Conservation (phyloP, 2,888 invertebrate genomes). For the Cynaeus angustus region DNA sequence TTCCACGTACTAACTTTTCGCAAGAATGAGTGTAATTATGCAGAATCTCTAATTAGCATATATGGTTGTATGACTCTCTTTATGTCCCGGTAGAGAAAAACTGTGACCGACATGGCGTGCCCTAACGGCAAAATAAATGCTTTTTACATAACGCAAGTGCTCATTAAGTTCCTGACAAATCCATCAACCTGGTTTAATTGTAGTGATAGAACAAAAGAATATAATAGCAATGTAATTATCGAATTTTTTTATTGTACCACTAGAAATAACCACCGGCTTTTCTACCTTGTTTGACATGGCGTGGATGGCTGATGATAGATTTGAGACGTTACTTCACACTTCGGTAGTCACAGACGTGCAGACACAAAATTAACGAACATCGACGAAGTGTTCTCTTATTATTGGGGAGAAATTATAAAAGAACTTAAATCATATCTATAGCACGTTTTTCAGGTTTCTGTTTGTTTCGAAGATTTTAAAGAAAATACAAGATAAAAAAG, state of each 20-base stretch:
- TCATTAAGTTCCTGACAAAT: constrained; percentile 50
- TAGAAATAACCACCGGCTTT: constrained; percentile 51
- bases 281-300: constrained; percentile 51
- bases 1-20: constrained; percentile 20
- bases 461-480: too few relatives aligned
- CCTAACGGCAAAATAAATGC: constrained; percentile 47
- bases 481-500: too few relatives aligned
- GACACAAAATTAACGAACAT: constrained; percentile 35
- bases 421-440: too few relatives aligned
- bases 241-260: constrained; percentile 51
- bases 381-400: neutral
- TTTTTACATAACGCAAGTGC: constrained; percentile 43
- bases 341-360: constrained; percentile 50
- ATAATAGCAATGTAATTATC: constrained; percentile 53
- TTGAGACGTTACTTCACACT: constrained; percentile 51
- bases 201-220: constrained; percentile 54
- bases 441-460: too few relatives aligned
- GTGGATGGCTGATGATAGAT: constrained; percentile 54
- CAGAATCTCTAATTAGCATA: constrained; percentile 44
- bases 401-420: neutral
- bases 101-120: constrained; percentile 41
- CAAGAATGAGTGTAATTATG: constrained; percentile 41
- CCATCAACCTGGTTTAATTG: constrained; percentile 52
- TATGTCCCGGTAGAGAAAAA: constrained; percentile 31
- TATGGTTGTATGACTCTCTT: constrained; percentile 38